phyloP scores from a whole-genome alignment of 2,113 vertebrate genomes.

The Tragelaphus scriptus region DNA sequence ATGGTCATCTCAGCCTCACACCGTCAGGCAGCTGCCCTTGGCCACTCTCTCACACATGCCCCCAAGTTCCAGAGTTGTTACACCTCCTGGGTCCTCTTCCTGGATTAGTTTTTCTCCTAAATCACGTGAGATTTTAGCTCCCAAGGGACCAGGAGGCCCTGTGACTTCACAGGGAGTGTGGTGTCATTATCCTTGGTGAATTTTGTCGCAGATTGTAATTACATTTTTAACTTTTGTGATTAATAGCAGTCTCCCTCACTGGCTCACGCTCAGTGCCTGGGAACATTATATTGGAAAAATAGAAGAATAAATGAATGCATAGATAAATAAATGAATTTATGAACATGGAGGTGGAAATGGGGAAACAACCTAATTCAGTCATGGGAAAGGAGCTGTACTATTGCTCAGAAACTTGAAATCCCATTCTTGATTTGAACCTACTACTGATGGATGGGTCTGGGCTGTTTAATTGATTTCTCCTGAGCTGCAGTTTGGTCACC shows the following conservation, averaged over 20 bases:
- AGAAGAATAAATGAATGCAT: neutral
- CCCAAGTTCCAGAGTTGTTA: no score
- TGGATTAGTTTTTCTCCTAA: neutral
- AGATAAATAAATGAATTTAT: neutral
- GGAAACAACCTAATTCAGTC: neutral
- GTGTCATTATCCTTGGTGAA: neutral
- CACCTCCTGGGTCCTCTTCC: neutral
- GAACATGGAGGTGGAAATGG: neutral
- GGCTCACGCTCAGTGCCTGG: neutral
- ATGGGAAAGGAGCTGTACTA: neutral
- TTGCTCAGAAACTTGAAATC: neutral
- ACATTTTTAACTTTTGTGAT: neutral
- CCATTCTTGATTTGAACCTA: neutral
- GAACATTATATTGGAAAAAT: neutral
- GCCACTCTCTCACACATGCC: neutral
- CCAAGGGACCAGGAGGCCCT: no score
- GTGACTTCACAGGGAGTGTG: neutral
- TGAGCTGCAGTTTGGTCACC: neutral
- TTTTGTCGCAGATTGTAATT: neutral
- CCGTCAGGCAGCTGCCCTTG: accelerated
- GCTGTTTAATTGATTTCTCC: neutral
- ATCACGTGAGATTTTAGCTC: neutral
- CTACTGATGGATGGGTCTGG: neutral
- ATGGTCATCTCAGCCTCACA: accelerated
- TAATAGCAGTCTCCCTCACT: neutral